Evolutionary conservation across 1,140 invertebrate genomes (phyloP), one percentile per base, ranked within the genome.

Genomic region (Drosophila seguyi): DNA sequence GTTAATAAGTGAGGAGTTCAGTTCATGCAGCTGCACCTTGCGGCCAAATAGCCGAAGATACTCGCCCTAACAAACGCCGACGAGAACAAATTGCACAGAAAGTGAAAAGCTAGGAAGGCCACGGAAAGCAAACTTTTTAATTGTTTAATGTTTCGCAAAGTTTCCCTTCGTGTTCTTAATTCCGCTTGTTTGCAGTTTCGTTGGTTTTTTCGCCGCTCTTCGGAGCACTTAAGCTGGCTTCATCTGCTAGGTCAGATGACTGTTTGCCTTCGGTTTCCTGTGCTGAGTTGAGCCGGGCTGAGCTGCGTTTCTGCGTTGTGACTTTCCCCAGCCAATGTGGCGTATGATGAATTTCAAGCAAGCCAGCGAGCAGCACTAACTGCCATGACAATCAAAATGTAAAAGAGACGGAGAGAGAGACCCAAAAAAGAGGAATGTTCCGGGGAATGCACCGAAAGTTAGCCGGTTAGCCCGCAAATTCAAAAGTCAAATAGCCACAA

Each of bases 141-240:
- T 86, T 86, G 82, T 86, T 86, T 79, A 86, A 86, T 86, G 82
- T 83, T 81, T 74, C 31, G 14, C 53, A 81, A 76, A 85, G 74
- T 81, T 85, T 71, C 44, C 71, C 73, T 78, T 79, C 75, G 53
- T 72, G 50, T 48, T 78, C 61, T 75, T 86, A 58, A 79, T 85
- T 81, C 78, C 25, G 61, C 68, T 55, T 63, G 75, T 55, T 73
- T 74, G 60, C 79, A 68, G 53, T 59, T 66, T 75, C 48, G 45
- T 55, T 68, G 38, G 62, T 74, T 77, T 62, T 59, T 71, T 56
- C 60, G 44, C 50, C 34, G 34, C 31, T 44, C 48, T 50, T 57
- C 36, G 25, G 48, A 56, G 59, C 55, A 78, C 34, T 61, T 81
- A 73, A 72, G 69, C 67, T 59, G 53, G 57, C 69, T 73, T 38